Base-by-base conservation (phyloP, 2,113 vertebrate species). In the Pogona vitticeps region DNA sequence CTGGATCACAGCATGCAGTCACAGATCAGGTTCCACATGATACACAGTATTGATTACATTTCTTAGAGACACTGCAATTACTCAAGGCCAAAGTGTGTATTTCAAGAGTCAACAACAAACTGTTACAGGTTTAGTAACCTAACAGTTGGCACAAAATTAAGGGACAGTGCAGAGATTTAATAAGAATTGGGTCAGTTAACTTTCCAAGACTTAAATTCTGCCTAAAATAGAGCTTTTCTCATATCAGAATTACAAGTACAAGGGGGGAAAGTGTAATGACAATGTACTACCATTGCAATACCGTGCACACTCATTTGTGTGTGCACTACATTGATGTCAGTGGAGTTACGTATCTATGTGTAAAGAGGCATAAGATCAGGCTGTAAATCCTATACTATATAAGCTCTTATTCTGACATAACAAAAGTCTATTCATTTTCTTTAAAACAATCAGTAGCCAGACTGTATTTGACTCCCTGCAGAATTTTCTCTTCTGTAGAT, bases 61-160 rank as follows among this genome's bases (percentile, higher is more conserved):
- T 79, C 82, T 93, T 91, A 83, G 90, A 90, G 86, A 40, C 76
- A 85, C 88, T 23, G 90, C 81, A 86, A 58, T 89, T 85, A 88
- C 80, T 76, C 86, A 86, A 86, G 81, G 91, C 90, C 75, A 80
- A 46, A 77, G 80, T 40, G 40, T 38, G 77, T 87, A 71, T 89
- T 92, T 86, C 89, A 93, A 87, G 71, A 38, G 76, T 58, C 82
- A 80, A 82, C 90, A 88, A 86, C 81, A 89, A 21, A 3, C n/a
- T 85, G 82, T 86, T 91, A 85, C 61, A 86, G 61, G 78, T 80
- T 90, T 71, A 90, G 88, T 71, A 12, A 59, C 80, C 83, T 86
- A 56, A 36, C 42, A 12, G 26, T 46, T 2, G 21, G 38, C 38
- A 75, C 21, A 26, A 10, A 73, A 90, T 80, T 86, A 52, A 91